These are phyloP conservation scores for Sebastes iracundus DNA, from an alignment of 2,797 vertebrate genomes.

Conservation along the genomic window DNA sequence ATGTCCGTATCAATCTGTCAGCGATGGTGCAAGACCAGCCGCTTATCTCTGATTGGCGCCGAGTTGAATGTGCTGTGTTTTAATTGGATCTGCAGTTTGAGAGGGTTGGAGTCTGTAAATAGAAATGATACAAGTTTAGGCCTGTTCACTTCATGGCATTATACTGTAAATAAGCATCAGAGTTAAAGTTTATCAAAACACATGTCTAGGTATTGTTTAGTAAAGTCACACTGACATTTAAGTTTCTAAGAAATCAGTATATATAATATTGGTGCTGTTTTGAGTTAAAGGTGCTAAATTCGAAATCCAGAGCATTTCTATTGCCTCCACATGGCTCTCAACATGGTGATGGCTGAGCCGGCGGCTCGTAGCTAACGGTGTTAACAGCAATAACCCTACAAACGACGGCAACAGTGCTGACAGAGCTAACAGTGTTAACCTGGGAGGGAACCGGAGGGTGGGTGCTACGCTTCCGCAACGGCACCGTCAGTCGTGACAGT, in stretches of 20 bases:
- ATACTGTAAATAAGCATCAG: neutral
- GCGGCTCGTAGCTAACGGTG: no score
- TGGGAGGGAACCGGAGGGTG: neutral
- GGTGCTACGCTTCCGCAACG: neutral
- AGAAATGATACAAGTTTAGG: neutral
- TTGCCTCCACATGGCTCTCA: neutral
- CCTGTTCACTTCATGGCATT: neutral
- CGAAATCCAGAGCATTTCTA: neutral
- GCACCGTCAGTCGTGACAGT: accelerated
- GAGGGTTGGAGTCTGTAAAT: conserved; percentile 1
- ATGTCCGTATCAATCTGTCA: conserved; percentile 1
- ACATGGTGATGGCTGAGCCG: neutral
- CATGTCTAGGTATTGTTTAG: neutral
- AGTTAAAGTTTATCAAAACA: neutral
- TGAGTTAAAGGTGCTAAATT: no score
- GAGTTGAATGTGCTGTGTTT: neutral
- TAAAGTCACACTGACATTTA: neutral
- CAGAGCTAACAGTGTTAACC: neutral
- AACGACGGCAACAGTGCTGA: neutral
- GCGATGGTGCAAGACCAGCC: neutral
- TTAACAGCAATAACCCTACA: accelerated
- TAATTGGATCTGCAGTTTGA: conserved; percentile 15
- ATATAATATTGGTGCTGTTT: neutral
- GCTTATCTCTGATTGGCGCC: neutral
- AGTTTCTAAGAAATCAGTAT: neutral